These are phyloP conservation scores for Eristalis pertinax DNA, from an alignment of 2,888 invertebrate species.

Conservation along the genomic window DNA sequence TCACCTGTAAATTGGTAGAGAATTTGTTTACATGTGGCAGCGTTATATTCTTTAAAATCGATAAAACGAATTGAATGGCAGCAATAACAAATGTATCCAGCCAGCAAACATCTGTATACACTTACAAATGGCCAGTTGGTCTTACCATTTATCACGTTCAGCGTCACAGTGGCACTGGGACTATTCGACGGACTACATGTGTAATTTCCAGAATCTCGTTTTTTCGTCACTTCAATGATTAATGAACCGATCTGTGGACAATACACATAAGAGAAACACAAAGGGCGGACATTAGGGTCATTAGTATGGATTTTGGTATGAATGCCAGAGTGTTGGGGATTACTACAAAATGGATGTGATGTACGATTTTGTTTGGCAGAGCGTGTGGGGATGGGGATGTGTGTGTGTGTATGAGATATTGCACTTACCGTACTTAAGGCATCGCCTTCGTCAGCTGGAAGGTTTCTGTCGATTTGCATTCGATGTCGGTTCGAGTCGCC, in stretches of 20 bases:
- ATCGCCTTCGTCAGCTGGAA: conserved; percentile 79
- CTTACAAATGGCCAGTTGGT: conserved; percentile 73
- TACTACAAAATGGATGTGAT: conserved; percentile 19
- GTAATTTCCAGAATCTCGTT: conserved; percentile 88
- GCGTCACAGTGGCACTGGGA: conserved; percentile 92
- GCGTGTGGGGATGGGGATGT: neutral
- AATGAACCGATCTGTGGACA: conserved; percentile 80
- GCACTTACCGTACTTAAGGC: conserved; percentile 80
- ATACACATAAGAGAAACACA: conserved; percentile 43
- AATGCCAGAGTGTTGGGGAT: conserved; percentile 8
- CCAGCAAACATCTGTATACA: conserved; percentile 57
- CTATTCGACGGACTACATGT: conserved; percentile 97
- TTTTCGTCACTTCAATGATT: conserved; percentile 82
- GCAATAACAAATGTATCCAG: conserved; percentile 49
- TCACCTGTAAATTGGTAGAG: conserved; percentile 70
- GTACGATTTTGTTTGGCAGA: conserved; percentile 2
- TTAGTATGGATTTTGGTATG: conserved; percentile 33
- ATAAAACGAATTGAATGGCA: conserved; percentile 37
- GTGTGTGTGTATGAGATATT: neutral
- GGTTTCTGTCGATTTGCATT: conserved; percentile 80
- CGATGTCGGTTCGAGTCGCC: conserved; percentile 80
- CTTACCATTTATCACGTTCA: conserved; percentile 95
- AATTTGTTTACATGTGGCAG: conserved; percentile 3
- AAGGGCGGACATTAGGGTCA: conserved; percentile 64
- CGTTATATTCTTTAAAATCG: conserved; percentile 15